A percentile compares a stretch with the other conserved stretches of the same genome.
Evolutionary conservation across 2,797 vertebrate genomes (phyloP).

Genomic region (Fistularia tabacaria): DNA sequence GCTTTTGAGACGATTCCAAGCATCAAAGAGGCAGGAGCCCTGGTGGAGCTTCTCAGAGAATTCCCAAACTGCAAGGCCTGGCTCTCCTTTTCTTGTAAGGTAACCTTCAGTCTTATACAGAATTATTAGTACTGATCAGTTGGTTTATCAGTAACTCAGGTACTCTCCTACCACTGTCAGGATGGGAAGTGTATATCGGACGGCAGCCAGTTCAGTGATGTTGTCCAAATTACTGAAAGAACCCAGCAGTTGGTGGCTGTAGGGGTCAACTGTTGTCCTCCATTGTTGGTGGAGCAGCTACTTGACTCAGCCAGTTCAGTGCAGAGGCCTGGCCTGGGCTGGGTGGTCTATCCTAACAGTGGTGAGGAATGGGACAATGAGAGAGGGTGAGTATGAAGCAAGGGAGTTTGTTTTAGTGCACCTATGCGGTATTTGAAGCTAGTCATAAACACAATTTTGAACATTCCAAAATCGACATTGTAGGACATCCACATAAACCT

Average conservation of each 20-base stretch:
- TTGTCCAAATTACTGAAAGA: slow-evolving; percentile 57
- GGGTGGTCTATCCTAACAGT: slow-evolving; percentile 83
- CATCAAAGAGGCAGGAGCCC: slow-evolving; percentile 76
- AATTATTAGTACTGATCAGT: background rate
- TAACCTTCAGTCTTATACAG: slow-evolving; percentile 31
- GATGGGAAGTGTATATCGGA: slow-evolving; percentile 69
- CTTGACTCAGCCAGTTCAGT: slow-evolving; percentile 62
- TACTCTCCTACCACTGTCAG: slow-evolving; percentile 21
- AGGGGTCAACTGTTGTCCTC: slow-evolving; percentile 79
- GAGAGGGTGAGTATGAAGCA: slow-evolving; percentile 60
- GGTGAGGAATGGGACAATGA: slow-evolving; percentile 73
- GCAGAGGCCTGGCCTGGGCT: slow-evolving; percentile 56
- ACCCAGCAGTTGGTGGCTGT: slow-evolving; percentile 75
- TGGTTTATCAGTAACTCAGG: background rate
- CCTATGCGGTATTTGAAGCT: no score
- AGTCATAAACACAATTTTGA: no score
- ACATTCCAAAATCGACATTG: no score
- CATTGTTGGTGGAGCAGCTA: slow-evolving; percentile 69
- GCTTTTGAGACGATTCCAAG: slow-evolving; percentile 83
- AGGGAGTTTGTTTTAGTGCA: background rate
- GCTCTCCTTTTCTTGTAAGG: slow-evolving; percentile 83
- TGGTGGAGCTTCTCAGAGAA: slow-evolving; percentile 77
- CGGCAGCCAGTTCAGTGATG: slow-evolving; percentile 71
- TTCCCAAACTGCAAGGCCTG: slow-evolving; percentile 76
- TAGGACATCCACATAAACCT: no score